Evolutionary conservation across 2,797 vertebrate genomes (phyloP), one percentile per base, ranked within the genome.

Genomic region (Sorex maritimensis): DNA sequence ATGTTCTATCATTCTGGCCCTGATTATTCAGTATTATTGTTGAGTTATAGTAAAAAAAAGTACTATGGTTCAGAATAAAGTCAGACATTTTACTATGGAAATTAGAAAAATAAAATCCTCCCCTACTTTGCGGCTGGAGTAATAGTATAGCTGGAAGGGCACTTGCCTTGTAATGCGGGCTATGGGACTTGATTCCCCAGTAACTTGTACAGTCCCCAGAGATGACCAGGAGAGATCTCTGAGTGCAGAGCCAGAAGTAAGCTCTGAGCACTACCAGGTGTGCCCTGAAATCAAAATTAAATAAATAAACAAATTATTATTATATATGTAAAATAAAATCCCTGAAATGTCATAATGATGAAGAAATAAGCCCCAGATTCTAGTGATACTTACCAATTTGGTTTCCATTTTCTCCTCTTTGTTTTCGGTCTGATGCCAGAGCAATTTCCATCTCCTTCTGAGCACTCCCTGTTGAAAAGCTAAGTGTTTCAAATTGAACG

Each of bases 401-500:
- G 79, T 52, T 95, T 94, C 80, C 65, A 67, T 81, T 93, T 88
- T 85, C 41, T 68, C 69, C 67, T 87, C 94, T 94, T 94, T 90
- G 92, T 94, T 90, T 93, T 84, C 73, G 38, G 81, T 94, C 77
- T 0, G 73, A 73, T 72, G 92, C 93, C 90, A 94, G 90, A 7
- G 5, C 91, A 79, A 84, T 96, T 93, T 94, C 14, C 79, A 21
- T 92, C 94, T 92, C 67, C 92, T 96, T 87, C 88, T 87, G 92
- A 96, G 95, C 24, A 71, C 94, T 96, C 95, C 94, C 94, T 26
- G 26, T 73, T 92, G 95, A 88, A 90, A 84, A 93, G 88, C 95
- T 94, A 94, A 96, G 95, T 94, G 95, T 95, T 94, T 95, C 94
- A 94, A 83, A 95, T 92, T 79, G 93, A 90, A 93, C 0, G 68